A percentile compares a stretch with the other conserved stretches of the same genome.
Conservation (phyloP, 1,140 invertebrate genomes). For the Sycophaga agraensis region DNA sequence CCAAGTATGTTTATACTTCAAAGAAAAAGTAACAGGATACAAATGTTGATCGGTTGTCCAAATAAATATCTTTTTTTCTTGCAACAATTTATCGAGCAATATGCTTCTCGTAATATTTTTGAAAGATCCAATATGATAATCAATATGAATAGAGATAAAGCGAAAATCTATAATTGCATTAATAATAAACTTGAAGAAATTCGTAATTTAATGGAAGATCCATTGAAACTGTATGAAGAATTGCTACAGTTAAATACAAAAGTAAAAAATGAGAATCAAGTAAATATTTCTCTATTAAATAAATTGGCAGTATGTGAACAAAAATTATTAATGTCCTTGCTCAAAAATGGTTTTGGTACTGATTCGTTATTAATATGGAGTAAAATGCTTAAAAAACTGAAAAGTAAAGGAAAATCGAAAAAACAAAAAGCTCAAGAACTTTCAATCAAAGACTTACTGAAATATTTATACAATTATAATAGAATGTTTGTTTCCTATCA, state of each 20-base stretch:
- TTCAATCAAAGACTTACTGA: background rate
- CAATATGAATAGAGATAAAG: background rate
- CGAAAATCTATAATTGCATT: background rate
- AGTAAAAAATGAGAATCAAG: background rate
- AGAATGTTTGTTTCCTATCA: constrained; percentile 33
- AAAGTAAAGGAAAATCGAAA: background rate
- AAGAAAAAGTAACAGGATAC: background rate
- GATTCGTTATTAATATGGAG: background rate
- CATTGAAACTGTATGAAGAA: constrained; percentile 10
- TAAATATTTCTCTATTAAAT: no score
- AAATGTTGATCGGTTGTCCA: background rate
- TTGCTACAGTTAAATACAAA: background rate
- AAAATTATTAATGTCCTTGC: constrained; percentile 12
- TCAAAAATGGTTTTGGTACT: constrained; percentile 5
- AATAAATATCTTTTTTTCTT: background rate
- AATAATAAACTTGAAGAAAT: constrained; percentile 6
- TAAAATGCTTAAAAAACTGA: background rate
- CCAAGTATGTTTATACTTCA: background rate
- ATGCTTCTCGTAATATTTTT: background rate
- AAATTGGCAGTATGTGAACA: background rate
- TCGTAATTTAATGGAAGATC: constrained; percentile 10
- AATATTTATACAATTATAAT: constrained; percentile 31
- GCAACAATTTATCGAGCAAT: background rate
- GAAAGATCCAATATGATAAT: constrained; percentile 5
- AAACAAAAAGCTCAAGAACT: background rate